Conservation (phyloP, 2,797 vertebrate genomes). For the Diglossa cyanea region DNA sequence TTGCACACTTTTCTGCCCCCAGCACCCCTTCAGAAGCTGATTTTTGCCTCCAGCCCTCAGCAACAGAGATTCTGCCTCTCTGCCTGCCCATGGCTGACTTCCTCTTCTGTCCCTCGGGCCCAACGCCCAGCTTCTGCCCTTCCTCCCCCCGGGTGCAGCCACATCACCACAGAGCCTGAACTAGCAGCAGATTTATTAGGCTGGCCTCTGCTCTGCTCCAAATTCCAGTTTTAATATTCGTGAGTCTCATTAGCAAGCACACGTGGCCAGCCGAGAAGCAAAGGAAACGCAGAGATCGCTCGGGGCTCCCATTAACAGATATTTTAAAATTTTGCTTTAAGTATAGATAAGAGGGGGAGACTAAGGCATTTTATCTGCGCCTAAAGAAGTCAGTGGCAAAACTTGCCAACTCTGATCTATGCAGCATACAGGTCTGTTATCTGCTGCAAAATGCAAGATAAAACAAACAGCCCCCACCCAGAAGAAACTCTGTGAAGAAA, state of each 20-base stretch:
- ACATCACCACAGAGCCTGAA: background rate
- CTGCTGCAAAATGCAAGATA: slow-evolving; percentile 25
- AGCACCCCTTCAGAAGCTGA: background rate
- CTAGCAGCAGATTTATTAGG: slow-evolving; percentile 13
- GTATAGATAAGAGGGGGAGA: background rate
- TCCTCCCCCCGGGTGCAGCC: background rate
- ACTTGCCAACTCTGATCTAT: background rate
- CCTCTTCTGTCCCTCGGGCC: background rate
- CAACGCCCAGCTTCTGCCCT: background rate
- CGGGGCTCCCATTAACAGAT: background rate
- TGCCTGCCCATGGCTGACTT: background rate
- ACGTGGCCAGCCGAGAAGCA: background rate
- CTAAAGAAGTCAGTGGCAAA: slow-evolving; percentile 19
- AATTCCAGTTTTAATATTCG: background rate
- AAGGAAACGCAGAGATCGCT: background rate
- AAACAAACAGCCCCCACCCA: slow-evolving; percentile 13
- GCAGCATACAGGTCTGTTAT: slow-evolving; percentile 14
- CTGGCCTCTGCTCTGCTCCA: background rate
- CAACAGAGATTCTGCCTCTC: background rate
- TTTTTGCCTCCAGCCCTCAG: background rate
- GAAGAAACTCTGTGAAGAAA: slow-evolving; percentile 5
- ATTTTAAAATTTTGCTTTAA: background rate
- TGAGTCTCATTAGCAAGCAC: background rate
- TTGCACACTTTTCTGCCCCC: background rate
- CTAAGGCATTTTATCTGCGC: slow-evolving; percentile 37